Base-by-base conservation (phyloP, 1,140 invertebrate species). In the Polypedilum pembai region DNA sequence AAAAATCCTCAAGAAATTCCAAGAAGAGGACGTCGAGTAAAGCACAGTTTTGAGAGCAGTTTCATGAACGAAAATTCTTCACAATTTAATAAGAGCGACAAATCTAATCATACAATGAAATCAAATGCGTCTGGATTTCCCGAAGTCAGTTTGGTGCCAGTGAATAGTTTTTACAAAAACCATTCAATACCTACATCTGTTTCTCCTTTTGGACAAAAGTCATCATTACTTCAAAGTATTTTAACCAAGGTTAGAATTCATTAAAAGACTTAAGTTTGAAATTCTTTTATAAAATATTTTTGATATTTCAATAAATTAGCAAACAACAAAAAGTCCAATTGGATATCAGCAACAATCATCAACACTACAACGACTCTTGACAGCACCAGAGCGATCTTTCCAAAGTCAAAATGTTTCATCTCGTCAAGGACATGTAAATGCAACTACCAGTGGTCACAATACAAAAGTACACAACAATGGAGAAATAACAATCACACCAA, bases 321-420 rank as follows among this genome's bases (percentile, higher is more conserved):
- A 45, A 20, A n/a, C 17, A 20, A 69, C 80, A 81, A 83, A 80
- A 40, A 83, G 82, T 79, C 83, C 79, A n/a, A 81, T 80, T 74
- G 80, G 80, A 79, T 85, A 77, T n/a, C 82, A 18, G 85, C 87
- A 40, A 73, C 21, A 18, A 76, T 91, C 91, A 76, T 90, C 91
- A 73, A 93, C 91, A 74, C 85, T 93, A 80, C 91, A 91, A 72
- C 86, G 90, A 82, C 85, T 93, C 76, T 83, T 93, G 75, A 93
- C 91, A 40, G 89, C 90, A 73, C 83, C 83, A 76, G 84, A 85
- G 78, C 79, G 83, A 78, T 74, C 66, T 17, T 82, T 81, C 76
- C 81, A 76, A 77, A 79, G 78, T 10, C 3, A 8, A 74, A 41
- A 74, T 8, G n/a, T 74, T 56, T 73, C 73, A 56, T 24, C 20